Conservation (phyloP, 2,888 invertebrate genomes). For the Drosophila parthenogenetica region DNA sequence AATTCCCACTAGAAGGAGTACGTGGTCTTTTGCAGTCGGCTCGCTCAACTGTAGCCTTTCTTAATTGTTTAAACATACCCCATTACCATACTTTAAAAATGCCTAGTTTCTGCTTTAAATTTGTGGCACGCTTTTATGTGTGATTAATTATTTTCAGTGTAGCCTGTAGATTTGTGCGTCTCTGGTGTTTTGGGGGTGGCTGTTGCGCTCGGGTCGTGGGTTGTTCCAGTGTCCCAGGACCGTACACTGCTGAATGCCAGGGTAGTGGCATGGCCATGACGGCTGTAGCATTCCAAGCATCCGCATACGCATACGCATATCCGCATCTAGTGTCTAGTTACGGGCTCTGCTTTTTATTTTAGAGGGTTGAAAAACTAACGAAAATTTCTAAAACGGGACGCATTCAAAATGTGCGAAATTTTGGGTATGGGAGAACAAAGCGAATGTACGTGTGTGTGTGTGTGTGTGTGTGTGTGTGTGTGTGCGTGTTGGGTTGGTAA, state of each 20-base stretch:
- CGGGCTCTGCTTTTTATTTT: background rate
- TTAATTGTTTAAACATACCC: too few species aligned
- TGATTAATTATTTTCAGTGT: too few species aligned
- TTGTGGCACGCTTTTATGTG: too few species aligned
- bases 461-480: conserved; percentile 14
- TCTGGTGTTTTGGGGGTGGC: conserved; percentile 52
- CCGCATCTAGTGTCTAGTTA: conserved; percentile 25
- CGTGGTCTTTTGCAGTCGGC: too few species aligned
- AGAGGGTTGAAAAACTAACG: conserved; percentile 52
- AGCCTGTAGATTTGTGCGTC: background rate
- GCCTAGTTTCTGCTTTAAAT: too few species aligned
- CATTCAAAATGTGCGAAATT: conserved; percentile 43
- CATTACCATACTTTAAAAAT: too few species aligned
- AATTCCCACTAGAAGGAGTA: too few species aligned
- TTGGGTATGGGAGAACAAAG: conserved; percentile 45
- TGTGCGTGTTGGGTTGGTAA: conserved; percentile 49
- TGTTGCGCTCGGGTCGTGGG: conserved; percentile 36
- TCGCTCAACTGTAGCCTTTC: too few species aligned
- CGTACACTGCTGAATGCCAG: background rate
- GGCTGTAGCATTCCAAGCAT: conserved; percentile 49
- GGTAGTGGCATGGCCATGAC: conserved; percentile 32
- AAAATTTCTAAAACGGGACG: conserved; percentile 55
- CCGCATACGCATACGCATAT: conserved; percentile 35
- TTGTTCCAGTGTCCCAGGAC: conserved; percentile 4
- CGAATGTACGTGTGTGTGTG: background rate